Evolutionary conservation across 1,140 invertebrate genomes (phyloP), one percentile per base, ranked within the genome.

Genomic region (Wiebesia pumilae): DNA sequence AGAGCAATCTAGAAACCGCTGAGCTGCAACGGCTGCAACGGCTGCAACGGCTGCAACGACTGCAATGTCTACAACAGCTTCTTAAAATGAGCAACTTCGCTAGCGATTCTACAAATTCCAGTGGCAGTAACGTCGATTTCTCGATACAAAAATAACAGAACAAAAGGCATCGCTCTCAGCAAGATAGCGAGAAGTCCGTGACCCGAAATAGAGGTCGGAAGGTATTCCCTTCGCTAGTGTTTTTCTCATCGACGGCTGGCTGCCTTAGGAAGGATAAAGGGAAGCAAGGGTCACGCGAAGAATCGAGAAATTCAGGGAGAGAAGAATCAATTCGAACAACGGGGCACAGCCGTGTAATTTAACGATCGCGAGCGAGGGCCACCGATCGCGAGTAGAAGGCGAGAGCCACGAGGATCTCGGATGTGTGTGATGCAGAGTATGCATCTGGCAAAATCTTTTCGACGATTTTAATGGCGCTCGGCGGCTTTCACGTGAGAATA

Each of bases 111-210:
- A 43, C 24, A 51, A 83, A 83, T 73, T 83, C 51, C 82, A 77
- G 82, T 73, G 69, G 81, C 81, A 27, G 67, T 43, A 33, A 43
- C 33, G 51, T 69, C 81, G 16, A 71, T 30, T 27, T 35, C 24
- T 6, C n/a, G 33, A 81, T 27, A 67, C 1, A 69, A 69, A 81
- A 69, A 67, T 6, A 47, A 2, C 81, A 24, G 33, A 71, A 83
- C 65, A 73, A 71, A 73, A 73, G 51, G 47, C 47, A 77, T 62
- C 69, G 69, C 67, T 78, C 6, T 10, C 19, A 4, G 67, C 65
- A 24, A 77, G 24, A 83, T 84, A 78, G 83, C 35, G 83, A 84
- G 73, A 67, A 84, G 58, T 69, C n/a, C 75, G 33, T 84, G 75
- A 84, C 77, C 62, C 75, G 62, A 35, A 84, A 85, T 51, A 38